A percentile compares a stretch with the other conserved stretches of the same genome.
phyloP scores from a whole-genome alignment of 64 coral and sea anemone species.

The Stichodactyla helianthus region DNA sequence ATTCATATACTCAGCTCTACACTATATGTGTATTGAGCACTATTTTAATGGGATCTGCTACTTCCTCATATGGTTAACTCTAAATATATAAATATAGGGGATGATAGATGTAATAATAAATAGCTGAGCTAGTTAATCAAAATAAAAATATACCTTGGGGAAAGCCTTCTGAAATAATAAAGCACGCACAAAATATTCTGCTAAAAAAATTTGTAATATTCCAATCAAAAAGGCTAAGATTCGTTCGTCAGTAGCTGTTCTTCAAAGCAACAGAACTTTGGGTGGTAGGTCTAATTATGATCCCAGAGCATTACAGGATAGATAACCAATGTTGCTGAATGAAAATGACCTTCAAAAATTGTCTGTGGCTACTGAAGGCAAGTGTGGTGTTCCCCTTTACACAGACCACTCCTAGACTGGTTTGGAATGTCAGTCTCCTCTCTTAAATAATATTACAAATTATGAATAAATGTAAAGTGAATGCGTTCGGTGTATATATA shows the following conservation, averaged over 20 bases:
- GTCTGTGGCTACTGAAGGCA: constrained; percentile 28
- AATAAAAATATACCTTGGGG: background rate
- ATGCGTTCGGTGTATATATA: no score
- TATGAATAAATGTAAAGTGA: no score
- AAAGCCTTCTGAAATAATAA: background rate
- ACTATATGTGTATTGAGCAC: no score
- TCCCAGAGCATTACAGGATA: constrained; percentile 6
- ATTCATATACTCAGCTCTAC: no score
- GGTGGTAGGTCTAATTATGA: constrained; percentile 13
- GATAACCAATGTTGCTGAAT: constrained; percentile 27
- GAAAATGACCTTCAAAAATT: constrained; percentile 38
- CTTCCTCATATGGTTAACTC: no score
- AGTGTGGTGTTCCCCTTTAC: constrained; percentile 23
- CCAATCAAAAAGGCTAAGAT: constrained; percentile 29
- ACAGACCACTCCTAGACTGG: constrained; percentile 17
- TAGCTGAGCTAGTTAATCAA: no score
- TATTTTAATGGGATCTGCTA: no score
- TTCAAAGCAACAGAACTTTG: background rate
- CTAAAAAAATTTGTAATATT: background rate
- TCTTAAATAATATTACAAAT: constrained; percentile 30
- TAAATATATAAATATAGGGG: no score
- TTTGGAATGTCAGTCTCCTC: background rate
- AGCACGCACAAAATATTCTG: constrained; percentile 19
- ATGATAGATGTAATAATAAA: no score
- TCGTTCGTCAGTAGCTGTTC: background rate